Evolutionary conservation across 2,888 invertebrate genomes (phyloP).

Genomic region (Tanypteryx hageni): DNA sequence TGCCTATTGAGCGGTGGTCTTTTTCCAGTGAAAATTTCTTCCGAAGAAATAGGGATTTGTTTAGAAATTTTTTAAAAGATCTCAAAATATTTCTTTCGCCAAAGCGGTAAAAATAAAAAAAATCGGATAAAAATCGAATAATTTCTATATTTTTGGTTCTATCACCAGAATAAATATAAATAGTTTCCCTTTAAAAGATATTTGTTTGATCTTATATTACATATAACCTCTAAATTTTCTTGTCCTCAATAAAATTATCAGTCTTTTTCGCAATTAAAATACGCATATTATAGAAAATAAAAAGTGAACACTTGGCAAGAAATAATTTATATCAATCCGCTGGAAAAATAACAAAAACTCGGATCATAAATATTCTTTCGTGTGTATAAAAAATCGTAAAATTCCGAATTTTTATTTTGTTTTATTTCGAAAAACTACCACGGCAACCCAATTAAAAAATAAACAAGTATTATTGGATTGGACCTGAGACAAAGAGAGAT

Average conservation of each 20-base stretch:
- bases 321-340: constrained; percentile 21
- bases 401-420: neutral
- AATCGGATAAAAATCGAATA: neutral
- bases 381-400: constrained; percentile 29
- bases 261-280: constrained; percentile 6
- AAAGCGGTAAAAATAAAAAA: neutral
- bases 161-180: neutral
- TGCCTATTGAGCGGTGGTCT: neutral
- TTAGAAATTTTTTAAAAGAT: neutral
- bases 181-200: neutral
- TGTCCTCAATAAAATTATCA: neutral
- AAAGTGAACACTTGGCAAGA: constrained; percentile 3
- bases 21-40: no score
- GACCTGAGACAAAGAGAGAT: constrained; percentile 13
- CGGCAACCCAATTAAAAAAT: neutral
- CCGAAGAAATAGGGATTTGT: no score
- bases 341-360: constrained; percentile 30
- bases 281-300: constrained; percentile 41
- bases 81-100: constrained; percentile 18
- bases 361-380: neutral
- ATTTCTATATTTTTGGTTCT: neutral
- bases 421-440: neutral
- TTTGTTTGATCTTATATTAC: neutral
- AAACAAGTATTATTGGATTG: neutral
- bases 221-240: neutral